Conservation (phyloP, 2,888 invertebrate species). For the Rhodophaea formosa region DNA sequence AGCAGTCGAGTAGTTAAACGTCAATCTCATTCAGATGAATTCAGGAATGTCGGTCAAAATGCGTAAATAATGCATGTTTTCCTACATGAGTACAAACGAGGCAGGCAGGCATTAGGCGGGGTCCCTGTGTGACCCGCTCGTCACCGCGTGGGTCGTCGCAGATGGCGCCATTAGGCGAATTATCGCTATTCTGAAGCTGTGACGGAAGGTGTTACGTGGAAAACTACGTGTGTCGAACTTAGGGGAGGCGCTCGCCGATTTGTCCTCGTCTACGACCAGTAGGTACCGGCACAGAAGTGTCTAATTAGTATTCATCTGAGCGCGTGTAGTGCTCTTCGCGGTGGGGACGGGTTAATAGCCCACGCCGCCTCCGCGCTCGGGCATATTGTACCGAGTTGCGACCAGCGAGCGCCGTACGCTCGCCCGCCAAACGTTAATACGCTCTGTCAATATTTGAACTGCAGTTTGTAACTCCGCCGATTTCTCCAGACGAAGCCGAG, state of each 20-base stretch:
- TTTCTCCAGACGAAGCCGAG: constrained; percentile 54
- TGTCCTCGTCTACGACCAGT: constrained; percentile 24
- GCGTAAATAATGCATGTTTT: constrained; percentile 16
- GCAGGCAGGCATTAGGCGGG: constrained; percentile 19
- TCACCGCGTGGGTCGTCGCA: constrained; percentile 25
- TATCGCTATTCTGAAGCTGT: neutral
- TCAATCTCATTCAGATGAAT: constrained; percentile 5
- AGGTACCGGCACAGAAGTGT: constrained; percentile 64
- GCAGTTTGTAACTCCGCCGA: constrained; percentile 45
- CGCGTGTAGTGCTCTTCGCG: constrained; percentile 76
- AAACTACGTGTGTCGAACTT: constrained; percentile 19
- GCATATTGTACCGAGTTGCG: constrained; percentile 78
- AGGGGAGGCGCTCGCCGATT: constrained; percentile 23
- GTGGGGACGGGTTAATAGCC: constrained; percentile 82
- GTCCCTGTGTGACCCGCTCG: constrained; percentile 29
- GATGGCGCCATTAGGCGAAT: constrained; percentile 12
- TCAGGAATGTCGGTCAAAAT: constrained; percentile 8
- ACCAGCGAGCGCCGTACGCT: constrained; percentile 73
- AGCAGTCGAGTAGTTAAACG: neutral
- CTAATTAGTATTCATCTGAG: constrained; percentile 81
- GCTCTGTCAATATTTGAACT: constrained; percentile 71
- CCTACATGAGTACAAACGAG: constrained; percentile 25
- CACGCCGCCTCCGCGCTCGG: constrained; percentile 79
- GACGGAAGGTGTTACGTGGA: constrained; percentile 26
- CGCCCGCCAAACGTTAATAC: constrained; percentile 62